Percentiles rank a stretch among this genome's conserved stretches.
These are phyloP conservation scores for Helicolenus hilgendorfi DNA, from an alignment of 2,797 vertebrate genomes.

Conservation along the genomic window DNA sequence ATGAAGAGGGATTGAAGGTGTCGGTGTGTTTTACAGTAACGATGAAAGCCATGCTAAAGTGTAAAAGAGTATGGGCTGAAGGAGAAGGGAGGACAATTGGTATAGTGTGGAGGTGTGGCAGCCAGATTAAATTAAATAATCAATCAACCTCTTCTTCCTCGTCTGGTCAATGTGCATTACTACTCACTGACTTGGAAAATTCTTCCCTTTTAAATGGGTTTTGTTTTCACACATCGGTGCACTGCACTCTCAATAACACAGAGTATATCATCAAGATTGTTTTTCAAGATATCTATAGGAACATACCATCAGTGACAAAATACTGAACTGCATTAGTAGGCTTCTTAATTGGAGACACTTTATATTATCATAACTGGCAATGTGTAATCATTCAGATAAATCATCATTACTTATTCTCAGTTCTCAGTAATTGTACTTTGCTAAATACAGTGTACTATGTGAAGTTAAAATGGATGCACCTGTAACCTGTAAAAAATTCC, in stretches of 20 bases:
- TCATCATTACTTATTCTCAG: not conserved
- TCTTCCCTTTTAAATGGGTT: constrained; percentile 50
- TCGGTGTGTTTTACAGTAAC: constrained; percentile 67
- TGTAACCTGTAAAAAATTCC: not conserved
- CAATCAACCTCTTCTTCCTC: constrained; percentile 71
- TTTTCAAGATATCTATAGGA: constrained; percentile 10
- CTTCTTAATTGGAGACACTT: constrained; percentile 4
- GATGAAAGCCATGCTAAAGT: constrained; percentile 57
- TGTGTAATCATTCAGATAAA: not conserved
- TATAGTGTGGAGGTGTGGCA: constrained; percentile 64
- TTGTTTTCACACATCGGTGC: constrained; percentile 50
- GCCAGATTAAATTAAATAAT: constrained; percentile 77
- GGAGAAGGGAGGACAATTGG: constrained; percentile 44
- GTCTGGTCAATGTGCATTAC: constrained; percentile 65
- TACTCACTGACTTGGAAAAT: constrained; percentile 69
- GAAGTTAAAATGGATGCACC: not conserved
- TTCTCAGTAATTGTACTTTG: not conserved
- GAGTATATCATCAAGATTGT: constrained; percentile 19
- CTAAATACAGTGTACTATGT: not conserved
- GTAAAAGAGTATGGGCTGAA: constrained; percentile 40
- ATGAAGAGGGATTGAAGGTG: constrained; percentile 70
- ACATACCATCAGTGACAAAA: constrained; percentile 24
- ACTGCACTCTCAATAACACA: constrained; percentile 37
- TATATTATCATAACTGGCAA: not conserved
- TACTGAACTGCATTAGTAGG: not conserved